Evolutionary conservation across 2,113 vertebrate genomes (phyloP), one percentile per base, ranked within the genome.

Genomic region (Panthera leo): DNA sequence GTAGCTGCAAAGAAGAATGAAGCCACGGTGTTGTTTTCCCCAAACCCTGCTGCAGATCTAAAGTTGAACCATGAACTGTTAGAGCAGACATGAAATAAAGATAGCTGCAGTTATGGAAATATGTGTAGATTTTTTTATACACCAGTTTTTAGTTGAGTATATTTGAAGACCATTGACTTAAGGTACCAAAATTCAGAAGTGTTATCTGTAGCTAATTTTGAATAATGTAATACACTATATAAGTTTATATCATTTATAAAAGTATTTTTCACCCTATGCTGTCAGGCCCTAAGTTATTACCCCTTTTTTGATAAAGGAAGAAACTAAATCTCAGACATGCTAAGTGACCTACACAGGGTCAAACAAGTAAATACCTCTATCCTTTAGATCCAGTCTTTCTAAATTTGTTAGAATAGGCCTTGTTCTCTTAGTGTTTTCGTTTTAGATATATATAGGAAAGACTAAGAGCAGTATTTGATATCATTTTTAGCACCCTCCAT

Each of bases 101-200:
- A 25, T 76, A 71, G 31, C 21, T 82, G 14, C 42, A 63, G 42
- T 70, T 71, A 39, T 0, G 14, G 71, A 95, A 63, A 45, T 90
- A 36, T 34, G 45, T 71, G 2, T 36, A 48, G 34, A 55, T 48
- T 31, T 87, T 87, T 83, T 95, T 55, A 16, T 63, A 78, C 51
- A 75, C 58, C 21, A 36, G n/a, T 31, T 93, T 89, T 71, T 58
- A 73, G 15, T 80, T 93, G 42, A 73, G 63, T n/a, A 10, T 83
- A 70, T 82, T 84, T 96, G 71, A 89, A 93, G 96, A 73, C 58
- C 75, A 90, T 82, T 92, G 67, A 42, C 25, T 75, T 42, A 75
- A 73, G 14, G 7, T 58, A 67, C 34, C 61, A 39, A 79, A 78
- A 93, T 85, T 82, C 34, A 61, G 15, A 87, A 84, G 58, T 67